A percentile compares a stretch with the other conserved stretches of the same genome.
Evolutionary conservation across 2,113 vertebrate genomes (phyloP).

Genomic region (Lophura nycthemera): DNA sequence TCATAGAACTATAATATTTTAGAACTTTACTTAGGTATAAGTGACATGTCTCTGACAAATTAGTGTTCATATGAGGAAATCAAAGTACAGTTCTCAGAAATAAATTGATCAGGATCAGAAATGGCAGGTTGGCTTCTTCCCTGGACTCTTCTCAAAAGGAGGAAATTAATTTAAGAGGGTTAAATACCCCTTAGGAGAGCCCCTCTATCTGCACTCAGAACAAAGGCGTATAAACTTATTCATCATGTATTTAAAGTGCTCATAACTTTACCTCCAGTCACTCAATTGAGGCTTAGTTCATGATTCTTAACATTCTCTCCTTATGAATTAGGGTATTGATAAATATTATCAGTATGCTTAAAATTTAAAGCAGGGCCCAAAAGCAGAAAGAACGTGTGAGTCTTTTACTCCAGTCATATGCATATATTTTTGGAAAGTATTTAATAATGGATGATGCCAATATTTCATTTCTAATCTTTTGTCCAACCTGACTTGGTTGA

Average conservation of each 20-base stretch:
- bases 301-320: background rate
- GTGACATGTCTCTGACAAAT: background rate
- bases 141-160: background rate
- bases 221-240: background rate
- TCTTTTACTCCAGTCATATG: background rate
- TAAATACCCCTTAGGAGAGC: slow-evolving; percentile 6
- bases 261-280: background rate
- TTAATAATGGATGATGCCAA: background rate
- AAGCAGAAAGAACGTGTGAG: background rate
- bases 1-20: background rate
- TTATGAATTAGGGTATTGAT: background rate
- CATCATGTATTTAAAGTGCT: background rate
- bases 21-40: background rate
- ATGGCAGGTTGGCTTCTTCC: background rate
- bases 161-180: background rate
- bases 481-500: background rate
- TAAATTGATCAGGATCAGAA: background rate
- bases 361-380: background rate
- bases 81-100: background rate
- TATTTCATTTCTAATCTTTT: background rate
- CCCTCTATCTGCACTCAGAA: background rate
- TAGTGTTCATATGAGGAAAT: background rate
- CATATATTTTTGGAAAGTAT: background rate
- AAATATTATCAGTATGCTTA: background rate
- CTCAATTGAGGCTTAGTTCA: background rate